Percentiles rank a stretch among this genome's conserved stretches.
Evolutionary conservation across 1,140 invertebrate genomes (phyloP).

Genomic region (Lepeophtheirus salmonis): DNA sequence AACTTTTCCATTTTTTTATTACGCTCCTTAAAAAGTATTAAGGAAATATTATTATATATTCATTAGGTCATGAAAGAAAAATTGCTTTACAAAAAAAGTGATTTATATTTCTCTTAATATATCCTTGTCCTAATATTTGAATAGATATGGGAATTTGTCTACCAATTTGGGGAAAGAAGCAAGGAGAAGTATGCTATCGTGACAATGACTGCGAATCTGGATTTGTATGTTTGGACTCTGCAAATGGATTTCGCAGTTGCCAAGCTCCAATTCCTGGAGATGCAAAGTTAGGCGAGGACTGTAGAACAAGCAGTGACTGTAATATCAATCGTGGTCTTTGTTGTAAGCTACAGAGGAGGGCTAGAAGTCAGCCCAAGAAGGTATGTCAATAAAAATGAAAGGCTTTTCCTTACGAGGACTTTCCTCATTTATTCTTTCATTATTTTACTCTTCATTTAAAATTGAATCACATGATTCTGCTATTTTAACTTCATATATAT

Average conservation of each 20-base stretch:
- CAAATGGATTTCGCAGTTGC: slow-evolving; percentile 38
- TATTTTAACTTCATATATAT: too few relatives aligned
- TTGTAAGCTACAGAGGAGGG: slow-evolving; percentile 63
- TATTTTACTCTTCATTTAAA: too few relatives aligned
- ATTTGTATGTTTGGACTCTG: slow-evolving; percentile 40
- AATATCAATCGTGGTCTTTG: slow-evolving; percentile 63
- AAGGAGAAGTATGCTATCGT: slow-evolving; percentile 47
- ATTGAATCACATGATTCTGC: too few relatives aligned
- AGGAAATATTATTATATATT: too few relatives aligned
- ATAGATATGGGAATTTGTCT: slow-evolving; percentile 46
- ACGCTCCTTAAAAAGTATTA: too few relatives aligned
- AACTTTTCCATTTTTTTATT: too few relatives aligned
- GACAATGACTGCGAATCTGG: slow-evolving; percentile 54
- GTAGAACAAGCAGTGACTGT: slow-evolving; percentile 59
- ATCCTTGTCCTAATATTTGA: slow-evolving; percentile 20
- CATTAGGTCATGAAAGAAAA: too few relatives aligned
- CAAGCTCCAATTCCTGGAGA: slow-evolving; percentile 48
- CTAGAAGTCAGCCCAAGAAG: slow-evolving; percentile 59
- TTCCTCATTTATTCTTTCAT: too few relatives aligned
- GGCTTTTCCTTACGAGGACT: too few relatives aligned
- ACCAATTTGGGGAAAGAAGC: slow-evolving; percentile 46
- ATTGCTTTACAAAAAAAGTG: background rate
- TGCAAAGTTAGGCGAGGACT: slow-evolving; percentile 66
- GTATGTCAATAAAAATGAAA: slow-evolving; percentile 31
- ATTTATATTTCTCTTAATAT: background rate